Conservation (phyloP, 2,113 vertebrate species). For the Chauna torquata region DNA sequence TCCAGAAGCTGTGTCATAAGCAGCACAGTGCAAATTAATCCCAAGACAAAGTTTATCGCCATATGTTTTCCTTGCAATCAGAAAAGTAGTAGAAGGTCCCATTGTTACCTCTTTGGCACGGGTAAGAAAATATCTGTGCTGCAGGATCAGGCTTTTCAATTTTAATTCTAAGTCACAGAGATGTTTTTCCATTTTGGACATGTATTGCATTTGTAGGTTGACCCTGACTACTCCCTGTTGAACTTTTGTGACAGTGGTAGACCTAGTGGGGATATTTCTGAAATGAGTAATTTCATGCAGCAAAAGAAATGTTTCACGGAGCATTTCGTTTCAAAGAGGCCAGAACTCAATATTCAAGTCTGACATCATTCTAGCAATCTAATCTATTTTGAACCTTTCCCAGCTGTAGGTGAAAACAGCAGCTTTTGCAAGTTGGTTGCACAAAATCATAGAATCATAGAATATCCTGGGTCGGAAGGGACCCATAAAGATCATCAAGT, state of each 20-base stretch:
- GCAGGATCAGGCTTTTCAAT: neutral
- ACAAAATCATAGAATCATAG: too few species aligned
- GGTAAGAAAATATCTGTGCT: neutral
- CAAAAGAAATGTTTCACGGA: neutral
- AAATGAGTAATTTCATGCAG: constrained; percentile 7
- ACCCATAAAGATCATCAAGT: too few species aligned
- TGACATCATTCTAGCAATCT: neutral
- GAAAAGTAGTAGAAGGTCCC: neutral
- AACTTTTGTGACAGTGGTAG: neutral
- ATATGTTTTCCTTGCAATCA: neutral
- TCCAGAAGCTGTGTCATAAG: neutral
- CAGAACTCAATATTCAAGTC: neutral
- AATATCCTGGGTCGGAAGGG: too few species aligned
- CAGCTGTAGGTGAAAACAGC: neutral
- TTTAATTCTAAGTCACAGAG: neutral
- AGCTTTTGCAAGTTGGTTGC: neutral
- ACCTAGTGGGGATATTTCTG: neutral
- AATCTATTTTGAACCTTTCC: neutral
- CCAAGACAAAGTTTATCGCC: neutral
- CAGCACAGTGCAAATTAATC: neutral
- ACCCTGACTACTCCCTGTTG: neutral
- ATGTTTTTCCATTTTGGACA: neutral
- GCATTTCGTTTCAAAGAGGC: neutral
- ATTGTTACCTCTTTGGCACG: neutral
- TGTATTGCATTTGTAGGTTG: neutral